A percentile compares a stretch with the other conserved stretches of the same genome.
phyloP scores from a whole-genome alignment of 2,113 vertebrate genomes.

The Cygnus atratus region DNA sequence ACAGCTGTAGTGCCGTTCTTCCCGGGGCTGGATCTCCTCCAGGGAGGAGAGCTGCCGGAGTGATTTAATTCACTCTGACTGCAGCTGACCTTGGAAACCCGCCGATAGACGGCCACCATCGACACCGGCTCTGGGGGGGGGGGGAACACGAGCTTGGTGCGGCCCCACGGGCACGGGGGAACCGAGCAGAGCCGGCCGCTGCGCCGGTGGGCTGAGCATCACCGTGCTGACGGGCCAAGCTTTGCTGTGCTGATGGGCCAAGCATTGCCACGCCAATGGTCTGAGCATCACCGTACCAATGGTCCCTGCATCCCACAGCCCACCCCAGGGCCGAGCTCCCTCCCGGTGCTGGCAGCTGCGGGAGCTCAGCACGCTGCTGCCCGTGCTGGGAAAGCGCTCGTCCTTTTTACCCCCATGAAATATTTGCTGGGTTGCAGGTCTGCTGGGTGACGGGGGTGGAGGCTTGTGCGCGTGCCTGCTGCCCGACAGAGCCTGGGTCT shows the following conservation, averaged over 20 bases:
- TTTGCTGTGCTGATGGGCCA: too few relatives aligned
- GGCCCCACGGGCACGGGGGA: too few relatives aligned
- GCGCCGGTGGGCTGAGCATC: too few relatives aligned
- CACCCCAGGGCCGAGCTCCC: not conserved
- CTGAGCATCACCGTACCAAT: too few relatives aligned
- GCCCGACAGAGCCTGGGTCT: not conserved
- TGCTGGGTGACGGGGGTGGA: not conserved
- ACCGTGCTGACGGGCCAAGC: too few relatives aligned
- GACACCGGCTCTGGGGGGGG: not conserved
- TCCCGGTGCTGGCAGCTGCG: not conserved
- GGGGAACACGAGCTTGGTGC: too few relatives aligned
- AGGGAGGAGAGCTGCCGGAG: constrained; percentile 74
- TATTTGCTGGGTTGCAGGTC: not conserved
- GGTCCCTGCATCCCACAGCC: not conserved
- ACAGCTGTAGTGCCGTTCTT: constrained; percentile 38
- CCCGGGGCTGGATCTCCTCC: constrained; percentile 72
- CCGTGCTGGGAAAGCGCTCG: not conserved
- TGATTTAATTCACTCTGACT: constrained; percentile 87
- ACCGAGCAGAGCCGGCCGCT: too few relatives aligned
- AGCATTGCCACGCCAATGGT: too few relatives aligned
- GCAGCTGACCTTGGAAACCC: constrained; percentile 84
- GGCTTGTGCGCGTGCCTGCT: not conserved
- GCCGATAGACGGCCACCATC: constrained; percentile 52
- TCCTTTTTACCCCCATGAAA: not conserved
- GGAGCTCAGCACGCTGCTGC: not conserved